These are phyloP conservation scores for Reticulitermes lucifugus DNA, from an alignment of 2,888 invertebrate genomes.

Conservation along the genomic window DNA sequence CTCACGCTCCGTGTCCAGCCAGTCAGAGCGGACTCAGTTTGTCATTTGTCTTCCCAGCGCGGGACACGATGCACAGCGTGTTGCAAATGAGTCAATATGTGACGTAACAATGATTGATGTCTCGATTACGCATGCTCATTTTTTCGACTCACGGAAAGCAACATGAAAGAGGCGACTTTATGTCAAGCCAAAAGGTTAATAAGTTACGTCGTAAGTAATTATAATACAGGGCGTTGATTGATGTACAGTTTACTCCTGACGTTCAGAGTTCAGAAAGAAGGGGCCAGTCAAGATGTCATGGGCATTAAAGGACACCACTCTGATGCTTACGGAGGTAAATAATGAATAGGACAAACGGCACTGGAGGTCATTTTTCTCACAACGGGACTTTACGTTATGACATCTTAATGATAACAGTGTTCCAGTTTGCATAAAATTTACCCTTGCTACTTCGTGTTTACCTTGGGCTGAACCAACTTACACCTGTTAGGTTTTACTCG, in stretches of 20 bases:
- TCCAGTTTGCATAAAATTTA: no score
- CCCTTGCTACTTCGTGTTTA: no score
- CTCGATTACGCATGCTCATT: conserved; percentile 28
- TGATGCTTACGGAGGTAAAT: no score
- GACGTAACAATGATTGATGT: conserved; percentile 42
- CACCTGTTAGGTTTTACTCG: no score
- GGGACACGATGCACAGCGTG: not conserved
- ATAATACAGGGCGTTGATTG: not conserved
- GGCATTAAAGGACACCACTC: no score
- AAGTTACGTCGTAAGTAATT: not conserved
- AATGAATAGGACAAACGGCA: no score
- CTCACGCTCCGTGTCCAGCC: conserved; percentile 17
- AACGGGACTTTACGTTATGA: no score
- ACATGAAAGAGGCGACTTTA: conserved; percentile 1
- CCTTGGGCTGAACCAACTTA: no score
- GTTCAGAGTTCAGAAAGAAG: no score
- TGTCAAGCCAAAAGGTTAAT: not conserved
- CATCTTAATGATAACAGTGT: no score
- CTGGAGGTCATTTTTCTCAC: no score
- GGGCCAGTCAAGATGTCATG: no score
- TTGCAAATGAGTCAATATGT: conserved; percentile 38
- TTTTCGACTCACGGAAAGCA: not conserved
- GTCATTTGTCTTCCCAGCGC: conserved; percentile 3
- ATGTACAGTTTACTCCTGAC: not conserved
- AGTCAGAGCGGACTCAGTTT: not conserved